A percentile compares a stretch with the other conserved stretches of the same genome.
These are phyloP conservation scores for Anoplophora glabripennis DNA, from an alignment of 1,140 invertebrate genomes.

Conservation along the genomic window DNA sequence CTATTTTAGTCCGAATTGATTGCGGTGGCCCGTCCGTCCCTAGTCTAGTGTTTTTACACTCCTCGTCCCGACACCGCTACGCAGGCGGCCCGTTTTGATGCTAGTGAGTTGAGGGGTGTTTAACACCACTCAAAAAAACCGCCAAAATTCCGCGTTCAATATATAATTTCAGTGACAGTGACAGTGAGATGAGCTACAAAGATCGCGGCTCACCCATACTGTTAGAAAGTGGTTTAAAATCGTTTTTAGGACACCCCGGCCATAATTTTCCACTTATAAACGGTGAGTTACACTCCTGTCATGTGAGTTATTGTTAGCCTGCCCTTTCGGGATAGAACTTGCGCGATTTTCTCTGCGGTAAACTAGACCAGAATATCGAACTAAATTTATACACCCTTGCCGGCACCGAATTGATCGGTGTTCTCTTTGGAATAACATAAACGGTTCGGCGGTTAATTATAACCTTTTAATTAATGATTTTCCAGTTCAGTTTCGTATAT, in stretches of 20 bases:
- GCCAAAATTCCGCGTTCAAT: conserved; percentile 49
- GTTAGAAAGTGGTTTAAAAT: conserved; percentile 48
- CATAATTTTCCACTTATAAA: conserved; percentile 48
- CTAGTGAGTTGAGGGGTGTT: conserved; percentile 36
- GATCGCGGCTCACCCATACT: conserved; percentile 48
- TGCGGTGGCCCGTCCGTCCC: conserved; percentile 28
- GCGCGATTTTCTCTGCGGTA: conserved; percentile 9
- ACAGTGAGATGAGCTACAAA: conserved; percentile 51
- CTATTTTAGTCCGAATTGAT: conserved; percentile 49
- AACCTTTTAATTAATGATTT: conserved; percentile 15
- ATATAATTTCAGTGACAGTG: conserved; percentile 49
- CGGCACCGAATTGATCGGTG: not conserved
- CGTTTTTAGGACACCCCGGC: conserved; percentile 48
- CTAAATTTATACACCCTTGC: not conserved
- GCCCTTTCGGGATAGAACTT: conserved; percentile 13
- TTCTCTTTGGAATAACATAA: too few species aligned
- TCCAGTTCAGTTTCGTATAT: conserved; percentile 2
- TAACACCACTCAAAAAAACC: conserved; percentile 39
- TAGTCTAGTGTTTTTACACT: conserved; percentile 25
- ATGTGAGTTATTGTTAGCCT: not conserved
- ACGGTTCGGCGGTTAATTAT: not conserved
- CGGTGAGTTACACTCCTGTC: conserved; percentile 37
- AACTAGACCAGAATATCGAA: conserved; percentile 3
- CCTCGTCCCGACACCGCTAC: conserved; percentile 16
- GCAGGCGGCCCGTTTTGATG: conserved; percentile 28